Evolutionary conservation across 2,888 invertebrate genomes (phyloP).

Genomic region (Marronus borbonicus): DNA sequence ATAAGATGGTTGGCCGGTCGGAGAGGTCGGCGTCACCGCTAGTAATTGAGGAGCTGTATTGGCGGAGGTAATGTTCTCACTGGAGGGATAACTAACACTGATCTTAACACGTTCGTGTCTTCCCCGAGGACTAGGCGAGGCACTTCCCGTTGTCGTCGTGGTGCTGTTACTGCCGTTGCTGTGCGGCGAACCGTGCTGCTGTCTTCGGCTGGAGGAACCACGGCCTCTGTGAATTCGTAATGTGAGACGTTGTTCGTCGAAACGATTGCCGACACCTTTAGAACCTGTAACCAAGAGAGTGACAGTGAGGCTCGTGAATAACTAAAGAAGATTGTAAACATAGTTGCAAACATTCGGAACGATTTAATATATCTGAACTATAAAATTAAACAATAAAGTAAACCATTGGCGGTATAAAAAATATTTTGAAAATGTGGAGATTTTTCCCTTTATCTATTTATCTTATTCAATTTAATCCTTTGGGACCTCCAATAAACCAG

Average conservation of each 20-base stretch:
- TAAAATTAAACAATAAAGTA: no score
- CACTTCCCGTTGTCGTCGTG: constrained; percentile 78
- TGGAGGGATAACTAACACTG: constrained; percentile 88
- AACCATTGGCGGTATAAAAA: no score
- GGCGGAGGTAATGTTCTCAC: constrained; percentile 74
- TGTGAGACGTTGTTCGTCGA: constrained; percentile 92
- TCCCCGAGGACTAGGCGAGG: constrained; percentile 75
- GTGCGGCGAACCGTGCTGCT: constrained; percentile 76
- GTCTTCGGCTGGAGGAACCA: constrained; percentile 74
- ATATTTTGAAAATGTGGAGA: no score
- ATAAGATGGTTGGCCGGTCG: constrained; percentile 71
- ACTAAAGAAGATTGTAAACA: neutral
- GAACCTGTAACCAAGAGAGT: constrained; percentile 69
- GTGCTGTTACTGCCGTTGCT: constrained; percentile 81
- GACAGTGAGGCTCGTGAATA: neutral
- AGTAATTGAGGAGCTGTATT: constrained; percentile 64
- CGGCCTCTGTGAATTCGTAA: constrained; percentile 92
- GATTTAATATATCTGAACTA: no score
- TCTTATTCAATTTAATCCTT: no score
- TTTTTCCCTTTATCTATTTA: no score
- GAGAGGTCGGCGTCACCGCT: constrained; percentile 68
- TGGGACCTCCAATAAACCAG: no score
- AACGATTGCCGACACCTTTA: constrained; percentile 82
- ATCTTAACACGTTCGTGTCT: constrained; percentile 88
- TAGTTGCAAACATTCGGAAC: no score